Evolutionary conservation across 2,797 vertebrate species (phyloP).

Genomic region (Vultur gryphus): DNA sequence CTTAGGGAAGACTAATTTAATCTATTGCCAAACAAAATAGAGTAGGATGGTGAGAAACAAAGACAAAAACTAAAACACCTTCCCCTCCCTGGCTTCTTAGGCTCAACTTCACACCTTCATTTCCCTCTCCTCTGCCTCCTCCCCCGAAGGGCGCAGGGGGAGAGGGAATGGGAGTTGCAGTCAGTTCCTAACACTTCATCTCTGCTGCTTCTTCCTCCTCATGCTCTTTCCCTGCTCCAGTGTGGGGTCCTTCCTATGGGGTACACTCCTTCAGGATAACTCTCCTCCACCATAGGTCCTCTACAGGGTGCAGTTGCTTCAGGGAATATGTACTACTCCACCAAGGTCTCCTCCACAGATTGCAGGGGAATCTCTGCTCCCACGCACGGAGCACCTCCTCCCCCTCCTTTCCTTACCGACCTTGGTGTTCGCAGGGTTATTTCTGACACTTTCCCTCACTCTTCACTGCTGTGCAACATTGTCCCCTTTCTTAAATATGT

Average conservation of each 20-base stretch:
- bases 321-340: not conserved
- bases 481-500: not conserved
- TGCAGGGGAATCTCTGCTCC: not conserved
- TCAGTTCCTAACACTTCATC: not conserved
- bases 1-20: not conserved
- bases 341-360: not conserved
- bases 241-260: not conserved
- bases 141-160: rapidly evolving
- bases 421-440: not conserved
- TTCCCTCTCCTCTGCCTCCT: not conserved
- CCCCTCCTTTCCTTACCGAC: not conserved
- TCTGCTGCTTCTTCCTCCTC: not conserved
- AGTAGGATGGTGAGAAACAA: not conserved
- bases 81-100: not conserved
- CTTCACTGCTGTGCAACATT: not conserved
- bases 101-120: not conserved
- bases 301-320: not conserved
- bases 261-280: not conserved
- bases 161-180: not conserved
- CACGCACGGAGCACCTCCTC: not conserved
- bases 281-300: not conserved
- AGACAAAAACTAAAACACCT: not conserved
- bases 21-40: not conserved
- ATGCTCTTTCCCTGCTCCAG: not conserved
- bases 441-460: not conserved